Conservation (phyloP, 2,113 vertebrate species). For the Oenanthe oenanthe region DNA sequence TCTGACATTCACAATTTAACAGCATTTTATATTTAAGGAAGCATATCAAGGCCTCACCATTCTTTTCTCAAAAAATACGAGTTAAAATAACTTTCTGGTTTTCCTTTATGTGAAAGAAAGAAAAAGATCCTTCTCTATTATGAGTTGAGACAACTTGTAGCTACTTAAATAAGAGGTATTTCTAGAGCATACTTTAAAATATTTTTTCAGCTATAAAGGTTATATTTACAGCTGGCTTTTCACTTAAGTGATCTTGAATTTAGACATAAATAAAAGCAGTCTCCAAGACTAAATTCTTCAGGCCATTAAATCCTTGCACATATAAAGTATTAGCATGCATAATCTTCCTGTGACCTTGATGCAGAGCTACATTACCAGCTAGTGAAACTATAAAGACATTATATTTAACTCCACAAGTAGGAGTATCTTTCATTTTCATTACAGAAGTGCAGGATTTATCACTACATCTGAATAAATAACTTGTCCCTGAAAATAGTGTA, state of each 20-base stretch:
- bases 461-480: neutral
- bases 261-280: neutral
- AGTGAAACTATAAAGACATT: neutral
- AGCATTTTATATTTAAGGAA: neutral
- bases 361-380: neutral
- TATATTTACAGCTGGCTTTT: neutral
- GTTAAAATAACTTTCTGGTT: neutral
- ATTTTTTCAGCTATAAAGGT: neutral
- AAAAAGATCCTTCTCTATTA: neutral
- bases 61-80: neutral
- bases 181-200: neutral
- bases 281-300: neutral
- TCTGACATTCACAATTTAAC: neutral
- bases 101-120: neutral
- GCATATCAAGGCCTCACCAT: neutral
- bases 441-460: neutral
- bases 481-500: neutral
- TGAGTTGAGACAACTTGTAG: neutral
- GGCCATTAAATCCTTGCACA: neutral
- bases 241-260: neutral
- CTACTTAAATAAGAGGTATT: neutral
- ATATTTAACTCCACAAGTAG: neutral
- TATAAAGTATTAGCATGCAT: neutral
- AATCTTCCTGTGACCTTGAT: neutral
- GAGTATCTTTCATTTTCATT: neutral